A percentile compares a stretch with the other conserved stretches of the same genome.
phyloP scores from a whole-genome alignment of 2,888 invertebrate species.

The Pristionchus fissidentatus region DNA sequence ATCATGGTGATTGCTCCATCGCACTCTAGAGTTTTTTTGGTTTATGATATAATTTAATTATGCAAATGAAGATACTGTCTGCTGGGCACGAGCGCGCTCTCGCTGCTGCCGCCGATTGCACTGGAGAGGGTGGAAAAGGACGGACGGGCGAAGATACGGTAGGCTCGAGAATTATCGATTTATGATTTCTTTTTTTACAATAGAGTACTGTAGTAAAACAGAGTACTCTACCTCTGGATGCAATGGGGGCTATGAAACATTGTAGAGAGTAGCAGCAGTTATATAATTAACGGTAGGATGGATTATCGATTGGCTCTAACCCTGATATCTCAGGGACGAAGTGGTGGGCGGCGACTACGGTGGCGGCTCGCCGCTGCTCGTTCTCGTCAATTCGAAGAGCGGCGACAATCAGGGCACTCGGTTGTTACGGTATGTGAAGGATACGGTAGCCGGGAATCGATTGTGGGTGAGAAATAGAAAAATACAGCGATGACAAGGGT shows the following conservation, averaged over 20 bases:
- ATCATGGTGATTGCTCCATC: neutral
- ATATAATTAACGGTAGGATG: neutral
- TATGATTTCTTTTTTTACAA: no score
- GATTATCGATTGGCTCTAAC: neutral
- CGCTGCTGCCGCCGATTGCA: slow-evolving; percentile 93
- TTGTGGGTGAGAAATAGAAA: no score
- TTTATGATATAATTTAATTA: neutral
- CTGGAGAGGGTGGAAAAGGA: slow-evolving; percentile 77
- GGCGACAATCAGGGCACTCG: slow-evolving; percentile 98
- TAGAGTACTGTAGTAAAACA: neutral
- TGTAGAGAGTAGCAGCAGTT: no score
- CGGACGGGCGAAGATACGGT: slow-evolving; percentile 48
- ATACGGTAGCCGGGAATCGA: neutral
- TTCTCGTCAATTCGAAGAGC: slow-evolving; percentile 97
- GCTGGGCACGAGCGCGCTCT: slow-evolving; percentile 89
- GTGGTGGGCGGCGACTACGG: slow-evolving; percentile 55
- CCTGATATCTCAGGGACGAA: slow-evolving; percentile 9
- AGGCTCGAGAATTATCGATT: no score
- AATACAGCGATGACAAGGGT: no score
- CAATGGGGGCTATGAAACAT: neutral
- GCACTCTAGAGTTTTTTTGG: neutral
- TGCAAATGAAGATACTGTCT: slow-evolving; percentile 80
- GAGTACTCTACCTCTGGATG: neutral
- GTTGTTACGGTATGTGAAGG: slow-evolving; percentile 79
- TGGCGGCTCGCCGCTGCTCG: slow-evolving; percentile 84